Conservation (phyloP, 2,888 invertebrate genomes). For the Platycheirus albimanus region DNA sequence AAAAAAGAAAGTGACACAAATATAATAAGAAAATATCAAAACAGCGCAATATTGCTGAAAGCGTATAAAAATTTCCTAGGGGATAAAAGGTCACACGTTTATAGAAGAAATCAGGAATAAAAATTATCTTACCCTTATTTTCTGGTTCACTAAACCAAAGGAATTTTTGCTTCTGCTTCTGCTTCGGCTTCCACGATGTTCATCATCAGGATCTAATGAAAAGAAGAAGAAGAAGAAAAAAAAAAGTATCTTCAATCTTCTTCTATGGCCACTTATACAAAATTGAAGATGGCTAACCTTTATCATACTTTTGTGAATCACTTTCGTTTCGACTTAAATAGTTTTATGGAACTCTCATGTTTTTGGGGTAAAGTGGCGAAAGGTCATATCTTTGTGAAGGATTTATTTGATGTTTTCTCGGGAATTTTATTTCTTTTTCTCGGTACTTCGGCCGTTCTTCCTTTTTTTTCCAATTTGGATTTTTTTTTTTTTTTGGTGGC, state of each 20-base stretch:
- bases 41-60: conserved; percentile 1
- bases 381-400: conserved; percentile 24
- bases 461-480: conserved; percentile 4
- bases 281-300: conserved; percentile 43
- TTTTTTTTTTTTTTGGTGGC: too few species aligned
- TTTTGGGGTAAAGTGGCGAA: conserved; percentile 11
- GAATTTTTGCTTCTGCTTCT: conserved; percentile 3
- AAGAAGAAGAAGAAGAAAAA: neutral
- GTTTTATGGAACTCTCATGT: conserved; percentile 30
- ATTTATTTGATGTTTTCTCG: conserved; percentile 26
- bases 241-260: conserved; percentile 6
- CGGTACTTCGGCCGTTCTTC: neutral
- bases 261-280: neutral
- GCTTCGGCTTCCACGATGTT: conserved; percentile 6
- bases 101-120: conserved; percentile 5
- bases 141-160: conserved; percentile 50
- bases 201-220: neutral
- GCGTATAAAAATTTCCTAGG: neutral
- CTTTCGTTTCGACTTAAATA: conserved; percentile 22
- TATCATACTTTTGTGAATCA: conserved; percentile 12
- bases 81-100: conserved; percentile 5
- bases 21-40: conserved; percentile 12
- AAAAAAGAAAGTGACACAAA: conserved; percentile 49
- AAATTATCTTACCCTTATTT: conserved; percentile 41
- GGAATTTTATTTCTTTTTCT: neutral